Evolutionary conservation across 2,113 vertebrate genomes (phyloP).

Genomic region (Pipra filicauda): DNA sequence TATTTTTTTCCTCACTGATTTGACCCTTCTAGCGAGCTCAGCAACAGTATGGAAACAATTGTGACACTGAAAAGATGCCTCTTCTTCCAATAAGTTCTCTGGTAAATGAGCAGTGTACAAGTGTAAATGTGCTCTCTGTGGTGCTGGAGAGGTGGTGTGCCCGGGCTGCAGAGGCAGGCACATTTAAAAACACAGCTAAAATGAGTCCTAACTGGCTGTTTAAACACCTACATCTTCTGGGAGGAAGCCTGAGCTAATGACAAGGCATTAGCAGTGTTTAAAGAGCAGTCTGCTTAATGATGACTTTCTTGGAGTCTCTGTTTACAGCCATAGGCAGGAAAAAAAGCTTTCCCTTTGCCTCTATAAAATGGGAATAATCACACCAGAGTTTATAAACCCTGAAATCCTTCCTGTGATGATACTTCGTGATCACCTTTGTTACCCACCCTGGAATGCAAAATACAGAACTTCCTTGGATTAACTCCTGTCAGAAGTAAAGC

Average conservation of each 20-base stretch:
- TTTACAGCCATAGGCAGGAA: not conserved
- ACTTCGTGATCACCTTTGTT: not conserved
- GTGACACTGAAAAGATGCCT: not conserved
- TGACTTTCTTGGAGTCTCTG: not conserved
- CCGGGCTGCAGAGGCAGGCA: not conserved
- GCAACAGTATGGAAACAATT: not conserved
- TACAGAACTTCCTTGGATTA: not conserved
- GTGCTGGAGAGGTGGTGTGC: not conserved
- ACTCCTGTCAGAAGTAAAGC: not conserved
- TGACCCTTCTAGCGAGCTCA: not conserved
- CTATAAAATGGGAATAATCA: not conserved
- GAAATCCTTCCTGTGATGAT: not conserved
- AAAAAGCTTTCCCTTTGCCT: not conserved
- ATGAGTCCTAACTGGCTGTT: not conserved
- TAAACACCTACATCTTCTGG: not conserved
- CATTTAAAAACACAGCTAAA: not conserved
- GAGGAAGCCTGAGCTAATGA: not conserved
- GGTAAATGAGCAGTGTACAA: not conserved
- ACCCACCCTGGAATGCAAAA: not conserved
- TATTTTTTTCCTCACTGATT: not conserved
- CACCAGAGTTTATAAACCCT: not conserved
- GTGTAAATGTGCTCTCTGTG: not conserved
- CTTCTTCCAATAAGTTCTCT: not conserved
- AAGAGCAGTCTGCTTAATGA: not conserved
- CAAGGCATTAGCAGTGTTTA: not conserved